phyloP scores from a whole-genome alignment of 2,797 vertebrate genomes.

The Lerista edwardsae region DNA sequence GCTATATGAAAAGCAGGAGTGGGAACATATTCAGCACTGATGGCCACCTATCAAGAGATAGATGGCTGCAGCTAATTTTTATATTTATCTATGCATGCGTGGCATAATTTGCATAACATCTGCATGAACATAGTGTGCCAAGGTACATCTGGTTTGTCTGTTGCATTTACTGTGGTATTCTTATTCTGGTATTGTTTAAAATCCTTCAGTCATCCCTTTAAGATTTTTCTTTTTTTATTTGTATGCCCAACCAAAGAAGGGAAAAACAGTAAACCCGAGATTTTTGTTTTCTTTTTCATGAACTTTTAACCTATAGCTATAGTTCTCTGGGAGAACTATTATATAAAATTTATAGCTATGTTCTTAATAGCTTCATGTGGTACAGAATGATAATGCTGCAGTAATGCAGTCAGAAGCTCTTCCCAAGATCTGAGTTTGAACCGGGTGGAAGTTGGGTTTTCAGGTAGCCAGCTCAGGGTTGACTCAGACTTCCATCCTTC shows the following conservation, averaged over 20 bases:
- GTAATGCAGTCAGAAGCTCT: too few relatives aligned
- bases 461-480: too few relatives aligned
- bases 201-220: slow-evolving; percentile 1
- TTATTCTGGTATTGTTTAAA: slow-evolving; percentile 12
- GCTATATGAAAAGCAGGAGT: not conserved
- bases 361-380: too few relatives aligned
- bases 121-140: slow-evolving; percentile 8
- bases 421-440: too few relatives aligned
- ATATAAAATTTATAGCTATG: too few relatives aligned
- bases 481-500: too few relatives aligned
- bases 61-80: not conserved
- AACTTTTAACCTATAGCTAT: not conserved
- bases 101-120: slow-evolving; percentile 32
- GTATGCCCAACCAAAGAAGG: not conserved
- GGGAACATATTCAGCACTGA: not conserved
- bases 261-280: too few relatives aligned
- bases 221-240: too few relatives aligned
- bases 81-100: slow-evolving; percentile 1
- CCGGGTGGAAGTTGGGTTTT: too few relatives aligned
- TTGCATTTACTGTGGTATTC: slow-evolving; percentile 11
- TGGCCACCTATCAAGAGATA: not conserved
- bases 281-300: not conserved
- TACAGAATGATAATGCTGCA: too few relatives aligned
- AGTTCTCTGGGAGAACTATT: too few relatives aligned
- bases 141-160: slow-evolving; percentile 28